phyloP scores from a whole-genome alignment of 2,888 invertebrate species.

The Oscheius sp. region DNA sequence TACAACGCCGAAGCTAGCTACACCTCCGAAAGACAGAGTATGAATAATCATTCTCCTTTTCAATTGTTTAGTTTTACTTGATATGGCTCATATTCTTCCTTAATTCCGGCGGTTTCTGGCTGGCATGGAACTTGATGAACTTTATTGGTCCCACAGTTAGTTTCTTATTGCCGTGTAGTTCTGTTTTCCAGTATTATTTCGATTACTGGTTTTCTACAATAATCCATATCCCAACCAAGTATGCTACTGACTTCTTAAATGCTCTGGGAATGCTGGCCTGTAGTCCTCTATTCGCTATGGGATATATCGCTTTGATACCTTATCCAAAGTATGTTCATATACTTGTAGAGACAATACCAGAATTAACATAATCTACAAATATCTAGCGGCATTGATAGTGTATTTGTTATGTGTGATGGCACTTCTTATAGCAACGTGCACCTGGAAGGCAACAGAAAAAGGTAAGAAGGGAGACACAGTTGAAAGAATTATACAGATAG shows the following conservation, averaged over 20 bases:
- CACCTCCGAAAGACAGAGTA: constrained; percentile 3
- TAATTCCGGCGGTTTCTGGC: constrained; percentile 15
- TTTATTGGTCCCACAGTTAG: constrained; percentile 18
- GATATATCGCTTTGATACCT: constrained; percentile 10
- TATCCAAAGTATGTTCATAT: neutral
- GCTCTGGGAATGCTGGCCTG: constrained; percentile 24
- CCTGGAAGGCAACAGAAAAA: neutral
- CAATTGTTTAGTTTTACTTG: constrained; percentile 9
- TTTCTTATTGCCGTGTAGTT: no score
- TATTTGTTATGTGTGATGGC: neutral
- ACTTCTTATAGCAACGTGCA: constrained; percentile 8
- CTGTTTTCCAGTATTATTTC: constrained; percentile 31
- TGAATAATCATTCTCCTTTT: no score
- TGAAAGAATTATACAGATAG: no score
- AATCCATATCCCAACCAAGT: constrained; percentile 2
- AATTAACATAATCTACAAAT: neutral
- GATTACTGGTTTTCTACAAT: constrained; percentile 28
- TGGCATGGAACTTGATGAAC: constrained; percentile 26
- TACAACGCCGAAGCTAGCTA: no score
- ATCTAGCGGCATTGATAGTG: neutral
- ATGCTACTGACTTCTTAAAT: constrained; percentile 17
- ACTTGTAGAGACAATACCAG: neutral
- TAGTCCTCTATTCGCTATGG: constrained; percentile 30
- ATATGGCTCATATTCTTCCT: constrained; percentile 19
- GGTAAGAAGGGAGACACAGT: neutral